Conservation (phyloP, 2,888 invertebrate species). For the Adineta ricciae region DNA sequence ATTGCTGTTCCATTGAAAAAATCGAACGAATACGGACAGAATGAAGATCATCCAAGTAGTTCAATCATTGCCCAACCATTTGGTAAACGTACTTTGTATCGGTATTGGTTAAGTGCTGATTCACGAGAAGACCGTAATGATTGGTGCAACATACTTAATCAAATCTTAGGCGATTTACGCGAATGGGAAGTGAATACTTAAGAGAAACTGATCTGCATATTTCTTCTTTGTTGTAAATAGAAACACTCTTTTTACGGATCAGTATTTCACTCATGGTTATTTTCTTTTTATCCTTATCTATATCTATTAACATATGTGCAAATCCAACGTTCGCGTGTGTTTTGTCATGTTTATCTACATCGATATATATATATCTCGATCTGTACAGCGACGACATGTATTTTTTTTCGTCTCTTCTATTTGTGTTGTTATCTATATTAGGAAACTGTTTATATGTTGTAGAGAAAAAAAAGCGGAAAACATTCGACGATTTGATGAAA, state of each 20-base stretch:
- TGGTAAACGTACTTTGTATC: slow-evolving; percentile 55
- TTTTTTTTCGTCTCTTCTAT: neutral
- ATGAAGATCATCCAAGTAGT: slow-evolving; percentile 46
- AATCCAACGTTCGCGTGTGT: neutral
- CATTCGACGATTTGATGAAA: too few relatives aligned
- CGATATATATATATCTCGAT: neutral
- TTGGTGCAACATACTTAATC: slow-evolving; percentile 77
- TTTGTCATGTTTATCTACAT: neutral
- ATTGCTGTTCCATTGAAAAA: slow-evolving; percentile 26
- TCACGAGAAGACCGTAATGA: slow-evolving; percentile 73
- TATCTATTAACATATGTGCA: neutral
- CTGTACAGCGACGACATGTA: neutral
- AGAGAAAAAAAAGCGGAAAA: too few relatives aligned
- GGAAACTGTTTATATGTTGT: too few relatives aligned
- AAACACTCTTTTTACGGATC: neutral
- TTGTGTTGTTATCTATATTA: too few relatives aligned
- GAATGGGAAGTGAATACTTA: slow-evolving; percentile 57
- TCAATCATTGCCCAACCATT: slow-evolving; percentile 61
- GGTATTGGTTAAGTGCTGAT: slow-evolving; percentile 81
- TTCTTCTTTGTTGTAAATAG: neutral
- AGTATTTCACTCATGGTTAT: neutral
- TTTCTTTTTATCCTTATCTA: neutral
- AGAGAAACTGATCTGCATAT: neutral
- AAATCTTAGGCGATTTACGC: slow-evolving; percentile 67
- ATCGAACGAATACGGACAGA: neutral